Evolutionary conservation across 64 coral and sea anemone species (phyloP).

Genomic region (Platygyra sinensis): DNA sequence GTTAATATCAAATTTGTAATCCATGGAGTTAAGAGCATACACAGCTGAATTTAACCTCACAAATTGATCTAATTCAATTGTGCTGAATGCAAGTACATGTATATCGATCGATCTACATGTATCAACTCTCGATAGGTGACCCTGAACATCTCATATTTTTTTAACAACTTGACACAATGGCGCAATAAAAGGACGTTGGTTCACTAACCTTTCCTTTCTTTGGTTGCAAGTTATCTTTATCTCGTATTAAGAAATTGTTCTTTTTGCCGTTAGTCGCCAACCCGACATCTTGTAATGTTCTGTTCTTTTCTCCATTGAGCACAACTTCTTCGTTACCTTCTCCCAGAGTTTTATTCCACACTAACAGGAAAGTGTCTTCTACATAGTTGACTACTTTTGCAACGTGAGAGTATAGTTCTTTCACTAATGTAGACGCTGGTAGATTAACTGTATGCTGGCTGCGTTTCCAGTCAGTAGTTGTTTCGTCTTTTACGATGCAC

Average conservation of each 20-base stretch:
- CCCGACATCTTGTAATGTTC: constrained; percentile 47
- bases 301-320: constrained; percentile 47
- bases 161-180: neutral
- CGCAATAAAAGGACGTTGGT: neutral
- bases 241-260: constrained; percentile 60
- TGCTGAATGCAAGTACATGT: no score
- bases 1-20: no score
- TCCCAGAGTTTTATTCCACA: constrained; percentile 41
- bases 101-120: no score
- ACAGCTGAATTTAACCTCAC: no score
- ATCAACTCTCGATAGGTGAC: no score
- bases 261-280: constrained; percentile 14
- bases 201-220: constrained; percentile 55
- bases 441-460: constrained; percentile 53
- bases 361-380: constrained; percentile 57
- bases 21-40: no score
- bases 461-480: constrained; percentile 33
- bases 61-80: no score
- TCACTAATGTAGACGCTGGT: constrained; percentile 50
- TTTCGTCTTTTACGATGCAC: constrained; percentile 71
- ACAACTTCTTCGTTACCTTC: constrained; percentile 22
- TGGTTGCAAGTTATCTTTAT: constrained; percentile 54
- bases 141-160: neutral
- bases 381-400: constrained; percentile 51
- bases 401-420: constrained; percentile 35